phyloP scores from a whole-genome alignment of 2,888 invertebrate genomes.

The Agonum fuliginosum region DNA sequence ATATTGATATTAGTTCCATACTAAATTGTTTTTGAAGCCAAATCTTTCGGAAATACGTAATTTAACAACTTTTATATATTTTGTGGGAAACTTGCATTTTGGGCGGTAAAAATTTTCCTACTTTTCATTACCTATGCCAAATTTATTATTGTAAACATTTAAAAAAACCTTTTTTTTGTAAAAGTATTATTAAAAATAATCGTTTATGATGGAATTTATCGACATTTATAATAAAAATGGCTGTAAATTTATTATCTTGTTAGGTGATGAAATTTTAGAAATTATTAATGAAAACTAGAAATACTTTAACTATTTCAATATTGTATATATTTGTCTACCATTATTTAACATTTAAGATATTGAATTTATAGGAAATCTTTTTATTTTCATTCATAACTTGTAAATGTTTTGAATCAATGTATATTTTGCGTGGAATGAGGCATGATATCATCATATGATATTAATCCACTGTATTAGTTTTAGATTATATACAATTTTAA shows the following conservation, averaged over 20 bases:
- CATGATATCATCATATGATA: too few relatives aligned
- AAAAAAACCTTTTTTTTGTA: too few relatives aligned
- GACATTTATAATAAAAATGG: too few relatives aligned
- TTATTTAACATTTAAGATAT: neutral
- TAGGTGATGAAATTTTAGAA: too few relatives aligned
- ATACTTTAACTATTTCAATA: neutral
- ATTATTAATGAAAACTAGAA: neutral
- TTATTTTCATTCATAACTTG: neutral
- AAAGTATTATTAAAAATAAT: too few relatives aligned
- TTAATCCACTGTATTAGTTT: neutral
- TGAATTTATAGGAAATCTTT: neutral
- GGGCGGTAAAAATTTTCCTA: constrained; percentile 16
- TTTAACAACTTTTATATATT: neutral
- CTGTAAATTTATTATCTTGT: too few relatives aligned
- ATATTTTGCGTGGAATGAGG: too few relatives aligned
- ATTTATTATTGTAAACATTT: neutral
- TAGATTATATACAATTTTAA: neutral
- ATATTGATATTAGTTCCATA: neutral
- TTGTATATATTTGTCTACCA: neutral
- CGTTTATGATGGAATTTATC: too few relatives aligned
- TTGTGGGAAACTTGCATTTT: constrained; percentile 14
- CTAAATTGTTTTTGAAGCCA: neutral
- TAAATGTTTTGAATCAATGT: too few relatives aligned
- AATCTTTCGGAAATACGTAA: constrained; percentile 1
- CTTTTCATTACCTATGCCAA: neutral